phyloP scores from a whole-genome alignment of 1,140 invertebrate species.

The Drosophila azteca region DNA sequence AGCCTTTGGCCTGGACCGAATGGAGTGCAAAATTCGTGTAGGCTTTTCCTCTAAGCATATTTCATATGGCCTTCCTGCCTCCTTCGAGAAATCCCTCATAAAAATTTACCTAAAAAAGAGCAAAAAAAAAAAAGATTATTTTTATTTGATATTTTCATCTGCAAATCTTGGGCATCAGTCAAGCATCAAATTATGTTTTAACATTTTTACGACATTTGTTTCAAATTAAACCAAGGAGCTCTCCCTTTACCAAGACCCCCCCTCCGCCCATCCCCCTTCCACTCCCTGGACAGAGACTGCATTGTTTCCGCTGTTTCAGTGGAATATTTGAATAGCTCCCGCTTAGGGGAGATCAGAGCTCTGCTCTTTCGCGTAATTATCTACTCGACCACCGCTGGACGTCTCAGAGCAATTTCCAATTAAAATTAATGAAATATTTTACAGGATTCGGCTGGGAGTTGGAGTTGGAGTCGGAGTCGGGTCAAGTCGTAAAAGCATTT shows the following conservation, averaged over 20 bases:
- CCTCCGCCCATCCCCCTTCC: background rate
- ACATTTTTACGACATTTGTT: constrained; percentile 79
- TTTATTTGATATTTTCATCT: constrained; percentile 15
- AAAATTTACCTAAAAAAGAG: constrained; percentile 12
- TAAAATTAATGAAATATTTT: constrained; percentile 81
- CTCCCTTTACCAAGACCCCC: constrained; percentile 45
- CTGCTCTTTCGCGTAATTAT: constrained; percentile 63
- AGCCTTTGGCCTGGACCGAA: background rate
- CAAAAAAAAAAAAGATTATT: constrained; percentile 11
- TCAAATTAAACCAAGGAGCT: constrained; percentile 67
- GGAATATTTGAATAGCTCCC: constrained; percentile 62
- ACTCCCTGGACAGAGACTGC: background rate
- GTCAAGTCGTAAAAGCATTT: constrained; percentile 79
- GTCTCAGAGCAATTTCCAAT: constrained; percentile 75
- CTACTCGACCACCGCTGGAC: constrained; percentile 64
- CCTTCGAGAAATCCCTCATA: constrained; percentile 13
- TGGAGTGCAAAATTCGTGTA: constrained; percentile 9
- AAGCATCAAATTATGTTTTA: constrained; percentile 73
- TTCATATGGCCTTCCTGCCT: background rate
- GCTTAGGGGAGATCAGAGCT: constrained; percentile 16
- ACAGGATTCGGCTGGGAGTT: constrained; percentile 20
- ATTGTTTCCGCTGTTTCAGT: constrained; percentile 50
- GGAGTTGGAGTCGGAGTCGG: constrained; percentile 8
- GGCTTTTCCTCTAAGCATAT: too few species aligned
- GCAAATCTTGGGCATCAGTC: constrained; percentile 62